Evolutionary conservation across 1,140 invertebrate species (phyloP).

Genomic region (Drosophila hydei): DNA sequence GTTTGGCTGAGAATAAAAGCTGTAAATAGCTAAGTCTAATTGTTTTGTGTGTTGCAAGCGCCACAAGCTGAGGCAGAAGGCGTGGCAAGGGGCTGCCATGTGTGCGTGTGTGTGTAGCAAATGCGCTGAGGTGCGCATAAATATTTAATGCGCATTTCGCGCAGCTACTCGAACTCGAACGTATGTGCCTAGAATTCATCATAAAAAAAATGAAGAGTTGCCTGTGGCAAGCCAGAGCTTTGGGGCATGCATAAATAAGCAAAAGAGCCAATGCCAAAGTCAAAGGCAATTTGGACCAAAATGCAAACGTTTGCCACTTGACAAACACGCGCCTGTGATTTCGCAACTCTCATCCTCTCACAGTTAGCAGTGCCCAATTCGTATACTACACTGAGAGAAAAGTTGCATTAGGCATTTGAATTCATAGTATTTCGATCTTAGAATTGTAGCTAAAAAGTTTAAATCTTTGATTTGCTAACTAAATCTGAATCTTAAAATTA

Average conservation of each 20-base stretch:
- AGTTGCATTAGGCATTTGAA: background rate
- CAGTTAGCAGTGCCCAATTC: background rate
- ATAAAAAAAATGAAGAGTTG: conserved; percentile 31
- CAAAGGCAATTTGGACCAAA: conserved; percentile 73
- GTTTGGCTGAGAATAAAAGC: conserved; percentile 31
- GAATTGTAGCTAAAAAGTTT: too few species aligned
- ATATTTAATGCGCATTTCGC: conserved; percentile 67
- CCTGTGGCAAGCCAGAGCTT: conserved; percentile 2
- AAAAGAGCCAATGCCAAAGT: conserved; percentile 45
- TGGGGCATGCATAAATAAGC: conserved; percentile 74
- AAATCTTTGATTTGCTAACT: too few species aligned
- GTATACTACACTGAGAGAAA: conserved; percentile 1
- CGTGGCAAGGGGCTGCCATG: background rate
- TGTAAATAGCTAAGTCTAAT: conserved; percentile 44
- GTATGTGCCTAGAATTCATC: conserved; percentile 80
- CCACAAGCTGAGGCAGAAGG: conserved; percentile 9
- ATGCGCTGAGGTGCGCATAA: conserved; percentile 76
- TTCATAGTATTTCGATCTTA: background rate
- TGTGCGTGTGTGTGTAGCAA: conserved; percentile 5
- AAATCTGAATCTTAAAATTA: too few species aligned
- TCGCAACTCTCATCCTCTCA: conserved; percentile 23
- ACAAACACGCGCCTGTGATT: conserved; percentile 80
- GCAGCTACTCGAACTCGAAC: conserved; percentile 28
- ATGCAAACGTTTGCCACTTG: conserved; percentile 82
- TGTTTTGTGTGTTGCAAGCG: conserved; percentile 50